A percentile compares a stretch with the other conserved stretches of the same genome.
Conservation (phyloP, 2,888 invertebrate genomes). For the Tromatobia lineatoria region DNA sequence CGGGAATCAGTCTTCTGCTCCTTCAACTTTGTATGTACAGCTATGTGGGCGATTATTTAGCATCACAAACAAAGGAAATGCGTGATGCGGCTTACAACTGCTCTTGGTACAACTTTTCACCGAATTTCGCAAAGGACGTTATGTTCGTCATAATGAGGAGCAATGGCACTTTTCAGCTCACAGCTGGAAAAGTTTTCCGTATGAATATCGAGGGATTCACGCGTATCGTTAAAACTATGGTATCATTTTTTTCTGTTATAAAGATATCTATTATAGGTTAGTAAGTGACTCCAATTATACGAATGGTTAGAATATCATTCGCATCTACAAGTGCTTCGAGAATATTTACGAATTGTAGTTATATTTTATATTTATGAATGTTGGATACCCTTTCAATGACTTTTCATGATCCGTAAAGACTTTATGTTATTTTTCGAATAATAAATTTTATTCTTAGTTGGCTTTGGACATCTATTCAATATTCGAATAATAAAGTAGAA, state of each 20-base stretch:
- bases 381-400: not conserved
- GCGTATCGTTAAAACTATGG: slow-evolving; percentile 61
- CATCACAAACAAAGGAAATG: slow-evolving; percentile 42
- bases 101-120: slow-evolving; percentile 62
- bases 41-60: slow-evolving; percentile 57
- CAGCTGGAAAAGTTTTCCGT: slow-evolving; percentile 63
- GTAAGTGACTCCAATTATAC: not conserved
- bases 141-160: slow-evolving; percentile 57
- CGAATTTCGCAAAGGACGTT: slow-evolving; percentile 47
- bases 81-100: slow-evolving; percentile 41
- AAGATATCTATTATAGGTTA: slow-evolving; percentile 27
- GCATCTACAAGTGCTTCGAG: not conserved
- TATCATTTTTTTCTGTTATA: slow-evolving; percentile 62
- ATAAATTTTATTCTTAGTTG: too few species aligned
- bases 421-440: not conserved
- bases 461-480: too few species aligned
- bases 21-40: slow-evolving; percentile 63
- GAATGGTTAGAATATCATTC: not conserved
- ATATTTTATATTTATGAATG: not conserved
- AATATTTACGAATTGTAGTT: not conserved
- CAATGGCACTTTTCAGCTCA: slow-evolving; percentile 47
- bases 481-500: too few species aligned
- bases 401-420: not conserved
- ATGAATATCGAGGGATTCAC: slow-evolving; percentile 65
- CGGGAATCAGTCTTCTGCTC: slow-evolving; percentile 30